phyloP scores from a whole-genome alignment of 2,113 vertebrate genomes.

The Sinocyclocheilus anshuiensis region DNA sequence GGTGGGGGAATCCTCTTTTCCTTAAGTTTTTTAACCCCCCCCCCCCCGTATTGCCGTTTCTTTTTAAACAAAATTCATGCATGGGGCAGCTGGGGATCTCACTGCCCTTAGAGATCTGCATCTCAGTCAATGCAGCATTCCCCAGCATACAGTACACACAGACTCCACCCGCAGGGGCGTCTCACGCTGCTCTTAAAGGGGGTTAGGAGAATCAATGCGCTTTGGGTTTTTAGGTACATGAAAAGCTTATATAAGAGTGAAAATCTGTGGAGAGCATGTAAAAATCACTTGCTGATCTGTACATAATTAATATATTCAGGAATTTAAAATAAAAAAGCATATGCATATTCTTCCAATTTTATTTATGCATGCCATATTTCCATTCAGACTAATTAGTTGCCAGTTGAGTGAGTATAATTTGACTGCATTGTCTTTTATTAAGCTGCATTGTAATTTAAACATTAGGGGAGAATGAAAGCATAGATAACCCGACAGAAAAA shows the following conservation, averaged over 20 bases:
- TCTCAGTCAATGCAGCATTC: slow-evolving; percentile 57
- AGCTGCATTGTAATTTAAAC: background rate
- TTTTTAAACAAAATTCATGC: slow-evolving; percentile 42
- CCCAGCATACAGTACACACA: slow-evolving; percentile 49
- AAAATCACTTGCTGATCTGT: background rate
- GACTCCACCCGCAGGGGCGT: background rate
- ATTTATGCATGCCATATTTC: background rate
- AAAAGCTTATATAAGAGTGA: background rate
- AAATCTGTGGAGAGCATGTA: background rate
- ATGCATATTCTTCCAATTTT: no score
- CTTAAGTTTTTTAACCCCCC: slow-evolving; percentile 20
- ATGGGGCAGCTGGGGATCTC: slow-evolving; percentile 47
- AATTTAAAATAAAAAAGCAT: no score
- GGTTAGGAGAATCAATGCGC: background rate
- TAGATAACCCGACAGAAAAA: slow-evolving; percentile 27
- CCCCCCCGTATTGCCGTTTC: slow-evolving; percentile 5
- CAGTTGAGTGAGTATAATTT: background rate
- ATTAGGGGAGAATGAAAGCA: background rate
- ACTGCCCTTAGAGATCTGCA: slow-evolving; percentile 37
- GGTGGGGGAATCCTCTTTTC: slow-evolving; percentile 20
- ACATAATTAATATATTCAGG: background rate
- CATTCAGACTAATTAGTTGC: background rate
- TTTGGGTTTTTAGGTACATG: background rate
- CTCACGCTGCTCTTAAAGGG: background rate
- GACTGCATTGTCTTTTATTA: background rate